A percentile compares a stretch with the other conserved stretches of the same genome.
phyloP scores from a whole-genome alignment of 2,113 vertebrate genomes.

The Rhombomys opimus region DNA sequence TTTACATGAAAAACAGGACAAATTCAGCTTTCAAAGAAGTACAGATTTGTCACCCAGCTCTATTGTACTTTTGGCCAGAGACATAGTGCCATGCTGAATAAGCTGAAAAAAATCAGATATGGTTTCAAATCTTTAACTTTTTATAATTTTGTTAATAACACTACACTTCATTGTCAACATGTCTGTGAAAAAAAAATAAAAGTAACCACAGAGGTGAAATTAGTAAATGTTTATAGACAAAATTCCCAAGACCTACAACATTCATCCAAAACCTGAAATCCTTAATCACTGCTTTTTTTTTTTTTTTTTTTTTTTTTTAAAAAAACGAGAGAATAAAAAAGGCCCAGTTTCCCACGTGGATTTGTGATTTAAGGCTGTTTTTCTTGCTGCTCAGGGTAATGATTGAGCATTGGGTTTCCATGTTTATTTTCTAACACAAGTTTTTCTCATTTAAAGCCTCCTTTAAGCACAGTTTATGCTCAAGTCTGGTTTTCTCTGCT shows the following conservation, averaged over 20 bases:
- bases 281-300: conserved; percentile 82
- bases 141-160: conserved; percentile 31
- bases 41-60: not conserved
- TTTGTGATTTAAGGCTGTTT: conserved; percentile 89
- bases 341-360: conserved; percentile 87
- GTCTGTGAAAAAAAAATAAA: conserved; percentile 48
- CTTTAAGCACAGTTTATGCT: conserved; percentile 84
- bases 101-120: conserved; percentile 1
- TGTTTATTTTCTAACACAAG: conserved; percentile 91
- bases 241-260: conserved; percentile 72
- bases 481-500: conserved; percentile 80
- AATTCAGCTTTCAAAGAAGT: conserved; percentile 47
- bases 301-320: conserved; percentile 83
- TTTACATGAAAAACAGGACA: conserved; percentile 19
- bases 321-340: conserved; percentile 61
- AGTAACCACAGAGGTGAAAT: not conserved
- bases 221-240: conserved; percentile 49
- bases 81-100: not conserved
- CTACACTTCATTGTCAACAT: not conserved
- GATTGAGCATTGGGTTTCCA: conserved; percentile 89
- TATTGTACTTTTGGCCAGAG: not conserved
- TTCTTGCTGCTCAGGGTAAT: conserved; percentile 88
- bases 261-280: conserved; percentile 78
- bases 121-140: conserved; percentile 40
- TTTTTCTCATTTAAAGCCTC: conserved; percentile 89